Evolutionary conservation across 1,140 invertebrate species (phyloP), one percentile per base, ranked within the genome.

Genomic region (Tribolium castaneum): DNA sequence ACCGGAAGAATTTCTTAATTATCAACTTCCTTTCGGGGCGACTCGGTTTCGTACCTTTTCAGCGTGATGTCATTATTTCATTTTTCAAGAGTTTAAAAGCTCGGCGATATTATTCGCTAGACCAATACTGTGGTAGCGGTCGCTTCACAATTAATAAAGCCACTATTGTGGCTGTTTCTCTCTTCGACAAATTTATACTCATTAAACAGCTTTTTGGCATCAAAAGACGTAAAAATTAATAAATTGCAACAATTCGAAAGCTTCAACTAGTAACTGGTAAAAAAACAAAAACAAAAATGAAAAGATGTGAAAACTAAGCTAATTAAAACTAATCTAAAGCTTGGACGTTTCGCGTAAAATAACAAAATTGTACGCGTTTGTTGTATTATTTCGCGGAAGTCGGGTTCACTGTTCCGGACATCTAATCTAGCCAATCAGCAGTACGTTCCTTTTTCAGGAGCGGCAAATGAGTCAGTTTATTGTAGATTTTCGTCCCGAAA

Each of bases 1-100:
- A 76, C 62, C 51, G 66, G 78, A 80, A 80, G 78, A 80, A 80
- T 80, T 80, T 80, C 78, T 80, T 80, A 80, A 80, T 80, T 80
- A 80, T 80, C 78, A 80, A 77, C 78, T 80, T 80, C 78, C 78
- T 73, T 72, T 77, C 73, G 76, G 35, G 35, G 45, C 70, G 71
- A 34, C 45, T 77, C 50, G 50, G 39, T 66, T 66, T 66, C 66
- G 52, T 45, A 79, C 78, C 75, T 76, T 79, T 79, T 78, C 77
- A 78, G 22, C 59, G 49, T 72, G 71, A 52, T 70, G 56, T 75
- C 77, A 78, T 78, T 78, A 78, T 78, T 78, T 75, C 25, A 72
- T 35, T 77, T 76, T 77, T 73, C 76, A 49, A 52, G 39, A 45
- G 39, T 10, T 45, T 45, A 45, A 45, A 45, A 45, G 39, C n/a